Base-by-base conservation (phyloP, 2,113 vertebrate species). In the Microcebus jonahi region DNA sequence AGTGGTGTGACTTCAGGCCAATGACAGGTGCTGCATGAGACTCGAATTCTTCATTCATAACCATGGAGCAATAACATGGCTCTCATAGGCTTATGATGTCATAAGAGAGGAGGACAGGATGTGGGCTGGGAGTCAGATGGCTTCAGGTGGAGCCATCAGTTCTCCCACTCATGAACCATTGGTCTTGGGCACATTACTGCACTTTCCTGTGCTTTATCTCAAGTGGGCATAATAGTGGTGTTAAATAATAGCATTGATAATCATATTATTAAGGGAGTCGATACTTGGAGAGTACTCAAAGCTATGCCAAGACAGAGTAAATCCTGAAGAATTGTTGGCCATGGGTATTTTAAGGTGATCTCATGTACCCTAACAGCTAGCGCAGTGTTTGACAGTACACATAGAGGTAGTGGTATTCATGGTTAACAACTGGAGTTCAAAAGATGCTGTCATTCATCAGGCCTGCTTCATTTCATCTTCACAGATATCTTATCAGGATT, bases 1-100 rank as follows among this genome's bases (percentile, higher is more conserved):
- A 48, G 21, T 0, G 1, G 13, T 34, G 4, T 0, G 2, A 63
- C 50, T 39, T 39, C n/a, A 36, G 0, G 50, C 10, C 79, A 83
- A 31, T 94, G 10, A 25, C 17, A 87, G 55, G 10, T 29, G 7
- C 55, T 45, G 23, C 9, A 0, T 21, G 34, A 25, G 10, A 84
- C 31, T 83, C 34, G 3, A 23, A 39, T 82, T 59, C 13, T 31
- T 75, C 27, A 36, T 75, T 63, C 18, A 42, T 76, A 71, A 82
- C 10, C 31, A 12, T 8, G 42, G 53, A 71, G 42, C 57, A 81
- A 15, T 15, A n/a, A 5, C 29, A 17, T 3, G 48, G 4, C 21
- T 39, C 59, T 68, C 0, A 0, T 25, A 45, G 57, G 57, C 11
- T 88, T 61, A 3, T 53, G 2, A 34, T 9, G 50, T 48, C 57